Conservation (phyloP, 2,797 vertebrate species). For the Trematomus bernacchii region DNA sequence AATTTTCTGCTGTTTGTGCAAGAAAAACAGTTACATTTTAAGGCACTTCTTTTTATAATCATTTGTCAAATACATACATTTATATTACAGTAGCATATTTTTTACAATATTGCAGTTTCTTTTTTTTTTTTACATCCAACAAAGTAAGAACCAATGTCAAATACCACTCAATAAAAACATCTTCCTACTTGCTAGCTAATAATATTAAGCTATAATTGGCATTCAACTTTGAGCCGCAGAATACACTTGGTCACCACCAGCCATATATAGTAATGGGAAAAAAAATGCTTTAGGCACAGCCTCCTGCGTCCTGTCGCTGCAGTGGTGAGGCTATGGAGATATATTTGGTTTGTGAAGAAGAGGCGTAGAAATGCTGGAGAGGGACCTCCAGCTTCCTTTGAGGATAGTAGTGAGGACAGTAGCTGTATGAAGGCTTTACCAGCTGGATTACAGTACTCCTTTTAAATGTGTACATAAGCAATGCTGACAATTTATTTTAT, state of each 20-base stretch:
- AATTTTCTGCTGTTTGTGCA: slow-evolving; percentile 36
- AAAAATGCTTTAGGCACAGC: slow-evolving; percentile 25
- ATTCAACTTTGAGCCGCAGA: neutral
- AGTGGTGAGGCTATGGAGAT: slow-evolving; percentile 46
- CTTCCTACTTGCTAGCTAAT: neutral
- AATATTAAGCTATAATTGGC: slow-evolving; percentile 3
- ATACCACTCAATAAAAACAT: slow-evolving; percentile 2
- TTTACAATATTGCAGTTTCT: slow-evolving; percentile 10
- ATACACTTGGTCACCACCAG: slow-evolving; percentile 38
- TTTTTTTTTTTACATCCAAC: slow-evolving; percentile 11
- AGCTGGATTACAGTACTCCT: slow-evolving; percentile 1
- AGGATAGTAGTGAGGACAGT: slow-evolving; percentile 26
- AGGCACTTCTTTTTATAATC: slow-evolving; percentile 10
- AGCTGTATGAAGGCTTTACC: slow-evolving; percentile 3
- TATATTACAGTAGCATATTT: slow-evolving; percentile 33
- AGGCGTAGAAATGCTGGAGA: slow-evolving; percentile 68
- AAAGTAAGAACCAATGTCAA: slow-evolving; percentile 6
- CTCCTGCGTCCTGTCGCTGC: slow-evolving; percentile 50
- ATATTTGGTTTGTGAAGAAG: slow-evolving; percentile 75
- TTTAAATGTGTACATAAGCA: neutral
- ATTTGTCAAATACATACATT: slow-evolving; percentile 25
- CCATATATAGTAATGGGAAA: slow-evolving; percentile 50
- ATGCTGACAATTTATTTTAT: slow-evolving; percentile 3
- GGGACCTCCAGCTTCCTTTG: slow-evolving; percentile 59
- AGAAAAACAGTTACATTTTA: slow-evolving; percentile 28